Conservation (phyloP, 2,797 vertebrate species). For the Etheostoma nigrum region DNA sequence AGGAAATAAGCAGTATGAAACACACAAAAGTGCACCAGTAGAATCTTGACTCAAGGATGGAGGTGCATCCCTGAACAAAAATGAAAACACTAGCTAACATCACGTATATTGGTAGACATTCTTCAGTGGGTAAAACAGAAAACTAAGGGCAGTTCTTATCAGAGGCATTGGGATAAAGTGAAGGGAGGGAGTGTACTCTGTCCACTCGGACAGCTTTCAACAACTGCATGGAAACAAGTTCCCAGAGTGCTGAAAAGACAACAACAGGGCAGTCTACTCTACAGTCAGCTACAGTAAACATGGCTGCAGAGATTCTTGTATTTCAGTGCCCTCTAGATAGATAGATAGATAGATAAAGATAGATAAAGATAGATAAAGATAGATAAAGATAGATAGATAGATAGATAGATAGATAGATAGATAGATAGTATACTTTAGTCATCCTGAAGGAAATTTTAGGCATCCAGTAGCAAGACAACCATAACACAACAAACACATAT, state of each 20-base stretch:
- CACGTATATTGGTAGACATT: background rate
- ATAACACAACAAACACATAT: no score
- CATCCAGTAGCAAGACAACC: no score
- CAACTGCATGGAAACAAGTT: slow-evolving; percentile 39
- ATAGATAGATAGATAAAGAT: no score
- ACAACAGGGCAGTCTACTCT: slow-evolving; percentile 20
- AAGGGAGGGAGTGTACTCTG: slow-evolving; percentile 14
- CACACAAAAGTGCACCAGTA: background rate
- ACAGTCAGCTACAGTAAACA: slow-evolving; percentile 15
- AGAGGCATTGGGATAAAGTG: background rate
- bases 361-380: no score
- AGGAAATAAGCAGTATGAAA: background rate
- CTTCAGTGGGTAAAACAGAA: background rate
- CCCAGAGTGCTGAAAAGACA: slow-evolving; percentile 15
- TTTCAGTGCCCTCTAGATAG: background rate
- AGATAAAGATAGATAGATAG: no score
- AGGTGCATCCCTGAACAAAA: background rate
- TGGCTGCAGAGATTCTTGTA: background rate
- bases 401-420: no score
- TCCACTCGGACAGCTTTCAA: slow-evolving; percentile 39
- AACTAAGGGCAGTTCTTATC: background rate
- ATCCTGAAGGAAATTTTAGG: no score
- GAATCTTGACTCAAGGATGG: background rate
- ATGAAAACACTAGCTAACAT: background rate
- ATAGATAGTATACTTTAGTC: no score